Conservation (phyloP, 2,113 vertebrate species). For the Ploceus nigricollis region DNA sequence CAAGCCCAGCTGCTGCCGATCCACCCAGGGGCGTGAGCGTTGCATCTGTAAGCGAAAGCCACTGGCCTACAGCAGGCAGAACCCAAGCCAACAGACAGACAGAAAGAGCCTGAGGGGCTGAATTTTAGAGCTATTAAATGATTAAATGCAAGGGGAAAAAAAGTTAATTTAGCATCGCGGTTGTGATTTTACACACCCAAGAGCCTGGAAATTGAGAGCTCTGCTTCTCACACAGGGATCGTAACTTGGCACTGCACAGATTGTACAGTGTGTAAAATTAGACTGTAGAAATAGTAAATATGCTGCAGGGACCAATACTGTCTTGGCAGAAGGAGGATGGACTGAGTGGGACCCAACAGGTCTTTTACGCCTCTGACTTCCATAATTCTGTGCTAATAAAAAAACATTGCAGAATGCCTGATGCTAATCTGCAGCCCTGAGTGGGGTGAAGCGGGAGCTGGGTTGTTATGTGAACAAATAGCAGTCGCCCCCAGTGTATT, state of each 20-base stretch:
- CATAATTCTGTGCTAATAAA: conserved; percentile 52
- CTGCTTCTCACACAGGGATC: conserved; percentile 46
- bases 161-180: conserved; percentile 57
- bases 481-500: rapidly evolving
- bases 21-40: background rate
- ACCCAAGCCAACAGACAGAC: conserved; percentile 53
- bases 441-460: background rate
- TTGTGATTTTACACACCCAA: conserved; percentile 69
- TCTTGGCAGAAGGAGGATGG: conserved; percentile 66
- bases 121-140: conserved; percentile 70
- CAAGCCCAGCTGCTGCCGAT: conserved; percentile 38
- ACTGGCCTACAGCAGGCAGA: conserved; percentile 55
- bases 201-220: conserved; percentile 63
- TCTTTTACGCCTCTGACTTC: conserved; percentile 61
- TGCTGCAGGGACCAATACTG: conserved; percentile 60
- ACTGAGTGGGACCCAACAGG: conserved; percentile 65
- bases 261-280: conserved; percentile 65
- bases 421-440: background rate
- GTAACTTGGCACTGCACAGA: conserved; percentile 59
- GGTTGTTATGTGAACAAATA: background rate
- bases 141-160: conserved; percentile 47
- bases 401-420: background rate
- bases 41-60: conserved; percentile 48
- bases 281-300: conserved; percentile 54
- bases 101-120: conserved; percentile 60